Percentiles rank a stretch among this genome's conserved stretches.
phyloP scores from a whole-genome alignment of 2,113 vertebrate species.

The Hippocampus mohnikei region DNA sequence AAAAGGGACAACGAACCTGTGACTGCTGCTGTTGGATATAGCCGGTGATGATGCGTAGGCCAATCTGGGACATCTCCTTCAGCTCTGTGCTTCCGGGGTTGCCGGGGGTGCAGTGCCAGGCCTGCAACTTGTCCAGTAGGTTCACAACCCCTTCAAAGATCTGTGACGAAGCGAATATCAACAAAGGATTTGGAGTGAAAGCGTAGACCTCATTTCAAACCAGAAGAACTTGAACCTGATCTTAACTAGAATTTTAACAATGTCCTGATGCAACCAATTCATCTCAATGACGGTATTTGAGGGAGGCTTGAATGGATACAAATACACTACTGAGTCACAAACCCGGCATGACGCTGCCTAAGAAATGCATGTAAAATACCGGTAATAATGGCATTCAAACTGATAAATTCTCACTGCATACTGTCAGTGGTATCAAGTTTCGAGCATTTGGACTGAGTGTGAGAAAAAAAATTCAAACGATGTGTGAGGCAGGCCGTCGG shows the following conservation, averaged over 20 bases:
- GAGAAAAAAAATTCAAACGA: not conserved
- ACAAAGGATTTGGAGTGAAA: constrained; percentile 27
- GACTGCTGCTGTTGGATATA: constrained; percentile 87
- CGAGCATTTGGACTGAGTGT: not conserved
- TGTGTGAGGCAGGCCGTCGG: not conserved
- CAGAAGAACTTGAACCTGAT: not conserved
- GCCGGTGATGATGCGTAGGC: constrained; percentile 85
- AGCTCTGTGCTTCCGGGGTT: constrained; percentile 78
- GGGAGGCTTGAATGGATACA: too few species aligned
- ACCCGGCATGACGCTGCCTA: not conserved
- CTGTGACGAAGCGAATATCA: constrained; percentile 65
- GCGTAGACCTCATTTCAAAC: constrained; percentile 49
- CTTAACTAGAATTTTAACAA: not conserved
- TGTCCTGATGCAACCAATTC: too few species aligned
- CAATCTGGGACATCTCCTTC: constrained; percentile 92
- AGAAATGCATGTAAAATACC: not conserved
- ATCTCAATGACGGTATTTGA: too few species aligned
- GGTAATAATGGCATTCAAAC: not conserved
- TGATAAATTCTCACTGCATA: not conserved
- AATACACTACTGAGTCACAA: too few species aligned
- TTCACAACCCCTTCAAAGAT: constrained; percentile 91
- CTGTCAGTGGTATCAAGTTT: not conserved
- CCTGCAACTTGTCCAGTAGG: constrained; percentile 87
- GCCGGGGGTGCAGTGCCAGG: constrained; percentile 83
- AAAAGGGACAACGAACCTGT: constrained; percentile 70